Evolutionary conservation across 2,888 invertebrate species (phyloP).

Genomic region (Salticus scenicus): DNA sequence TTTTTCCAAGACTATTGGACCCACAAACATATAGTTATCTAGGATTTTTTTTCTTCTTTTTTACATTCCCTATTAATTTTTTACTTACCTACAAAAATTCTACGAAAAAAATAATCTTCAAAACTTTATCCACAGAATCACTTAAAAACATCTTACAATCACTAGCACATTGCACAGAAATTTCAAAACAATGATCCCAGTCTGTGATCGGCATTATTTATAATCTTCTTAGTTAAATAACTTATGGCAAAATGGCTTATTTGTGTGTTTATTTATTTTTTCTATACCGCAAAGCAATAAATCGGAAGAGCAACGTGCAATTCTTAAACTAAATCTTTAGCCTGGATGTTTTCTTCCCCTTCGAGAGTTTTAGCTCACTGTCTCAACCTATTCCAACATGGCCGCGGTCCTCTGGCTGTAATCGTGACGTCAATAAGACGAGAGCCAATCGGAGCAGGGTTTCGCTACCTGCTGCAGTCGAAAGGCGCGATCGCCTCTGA

Average conservation of each 20-base stretch:
- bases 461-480: conserved; percentile 47
- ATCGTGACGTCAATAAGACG: conserved; percentile 62
- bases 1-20: background rate
- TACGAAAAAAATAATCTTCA: background rate
- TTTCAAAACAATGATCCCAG: background rate
- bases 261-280: background rate
- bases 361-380: conserved; percentile 31
- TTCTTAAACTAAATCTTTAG: conserved; percentile 16
- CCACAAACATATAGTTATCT: background rate
- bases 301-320: conserved; percentile 37
- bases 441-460: conserved; percentile 39
- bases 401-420: conserved; percentile 63
- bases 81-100: background rate
- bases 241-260: background rate
- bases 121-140: background rate
- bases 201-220: background rate
- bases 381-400: conserved; percentile 47
- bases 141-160: background rate
- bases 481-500: conserved; percentile 23
- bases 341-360: conserved; percentile 49
- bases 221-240: background rate
- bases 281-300: background rate
- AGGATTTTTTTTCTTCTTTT: background rate
- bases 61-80: too few species aligned
- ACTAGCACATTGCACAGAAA: background rate